These are phyloP conservation scores for Philereme transversata DNA, from an alignment of 2,888 invertebrate species.

Conservation along the genomic window DNA sequence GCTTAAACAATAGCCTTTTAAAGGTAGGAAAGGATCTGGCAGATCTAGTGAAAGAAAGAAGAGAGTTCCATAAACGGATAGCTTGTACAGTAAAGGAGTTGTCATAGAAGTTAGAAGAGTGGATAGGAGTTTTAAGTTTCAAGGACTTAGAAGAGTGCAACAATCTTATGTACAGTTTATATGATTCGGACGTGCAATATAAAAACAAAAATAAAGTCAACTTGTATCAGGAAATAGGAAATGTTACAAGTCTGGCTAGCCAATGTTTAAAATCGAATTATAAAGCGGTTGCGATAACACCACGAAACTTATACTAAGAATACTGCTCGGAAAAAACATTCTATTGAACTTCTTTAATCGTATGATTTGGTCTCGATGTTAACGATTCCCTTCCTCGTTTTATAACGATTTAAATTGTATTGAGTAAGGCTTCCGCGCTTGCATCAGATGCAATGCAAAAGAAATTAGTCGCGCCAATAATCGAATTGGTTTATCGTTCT, in stretches of 20 bases:
- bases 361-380: constrained; percentile 79
- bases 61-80: too few species aligned
- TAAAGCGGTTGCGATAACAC: constrained; percentile 55
- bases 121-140: too few species aligned
- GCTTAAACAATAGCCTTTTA: too few species aligned
- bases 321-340: constrained; percentile 58
- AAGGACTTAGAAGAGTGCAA: too few species aligned
- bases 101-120: too few species aligned
- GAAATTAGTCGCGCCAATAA: constrained; percentile 60
- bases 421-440: constrained; percentile 73
- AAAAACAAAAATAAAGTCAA: too few species aligned
- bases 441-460: constrained; percentile 55
- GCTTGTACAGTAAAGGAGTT: too few species aligned
- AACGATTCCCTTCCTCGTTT: constrained; percentile 77
- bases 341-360: constrained; percentile 75
- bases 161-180: too few species aligned
- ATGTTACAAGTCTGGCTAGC: neutral
- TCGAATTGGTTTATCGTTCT: constrained; percentile 31
- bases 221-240: too few species aligned
- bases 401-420: constrained; percentile 80
- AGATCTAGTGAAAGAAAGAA: too few species aligned
- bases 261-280: neutral
- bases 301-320: neutral
- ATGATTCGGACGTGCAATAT: too few species aligned
- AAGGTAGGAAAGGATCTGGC: too few species aligned